Evolutionary conservation across 2,888 invertebrate species (phyloP).

Genomic region (Omphaloscelis lunosa): DNA sequence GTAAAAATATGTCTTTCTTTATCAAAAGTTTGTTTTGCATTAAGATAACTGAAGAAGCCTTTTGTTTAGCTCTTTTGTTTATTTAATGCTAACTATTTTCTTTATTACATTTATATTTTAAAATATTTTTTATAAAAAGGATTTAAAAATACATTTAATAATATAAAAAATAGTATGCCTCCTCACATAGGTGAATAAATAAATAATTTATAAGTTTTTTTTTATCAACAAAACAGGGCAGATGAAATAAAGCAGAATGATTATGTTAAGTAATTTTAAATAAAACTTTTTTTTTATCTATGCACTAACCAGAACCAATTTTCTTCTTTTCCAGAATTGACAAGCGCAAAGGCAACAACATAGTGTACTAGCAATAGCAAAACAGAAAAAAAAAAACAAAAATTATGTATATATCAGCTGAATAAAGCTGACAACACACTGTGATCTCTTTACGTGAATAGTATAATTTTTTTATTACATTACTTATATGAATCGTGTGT

Average conservation of each 20-base stretch:
- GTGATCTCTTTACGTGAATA: constrained; percentile 84
- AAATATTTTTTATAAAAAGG: no score
- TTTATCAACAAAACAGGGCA: constrained; percentile 26
- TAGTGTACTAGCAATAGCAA: constrained; percentile 70
- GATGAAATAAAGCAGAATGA: constrained; percentile 2
- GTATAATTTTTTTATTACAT: constrained; percentile 73
- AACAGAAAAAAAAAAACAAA: constrained; percentile 77
- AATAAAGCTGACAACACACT: constrained; percentile 65
- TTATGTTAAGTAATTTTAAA: no score
- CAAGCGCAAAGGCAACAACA: constrained; percentile 69
- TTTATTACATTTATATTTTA: no score
- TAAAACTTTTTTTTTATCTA: no score
- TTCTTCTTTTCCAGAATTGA: constrained; percentile 79
- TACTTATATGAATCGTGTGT: constrained; percentile 54
- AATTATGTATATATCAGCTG: constrained; percentile 70
- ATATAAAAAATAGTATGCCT: no score
- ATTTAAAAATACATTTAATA: no score
- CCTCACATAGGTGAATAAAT: not conserved
- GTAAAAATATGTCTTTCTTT: not conserved
- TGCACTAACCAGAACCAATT: constrained; percentile 29
- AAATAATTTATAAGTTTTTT: not conserved
- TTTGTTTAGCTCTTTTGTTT: not conserved
- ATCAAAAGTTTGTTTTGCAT: not conserved
- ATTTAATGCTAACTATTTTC: not conserved
- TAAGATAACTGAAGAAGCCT: not conserved